A percentile compares a stretch with the other conserved stretches of the same genome.
These are phyloP conservation scores for Sitobion miscanthi DNA, from an alignment of 1,140 invertebrate genomes.

Conservation along the genomic window DNA sequence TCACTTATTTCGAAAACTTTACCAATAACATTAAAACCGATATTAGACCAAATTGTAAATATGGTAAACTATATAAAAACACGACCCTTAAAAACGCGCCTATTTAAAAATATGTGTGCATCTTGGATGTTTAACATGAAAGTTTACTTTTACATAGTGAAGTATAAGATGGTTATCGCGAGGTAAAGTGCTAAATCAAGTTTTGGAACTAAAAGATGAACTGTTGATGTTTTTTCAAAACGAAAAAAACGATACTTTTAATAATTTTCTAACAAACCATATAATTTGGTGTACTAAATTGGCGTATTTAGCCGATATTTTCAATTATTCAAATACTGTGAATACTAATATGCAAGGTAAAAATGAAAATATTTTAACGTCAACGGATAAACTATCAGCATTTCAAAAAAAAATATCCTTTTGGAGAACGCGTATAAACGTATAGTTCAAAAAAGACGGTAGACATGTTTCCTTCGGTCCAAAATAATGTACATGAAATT, in stretches of 20 bases:
- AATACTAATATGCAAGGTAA: constrained; percentile 1
- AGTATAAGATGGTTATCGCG: background rate
- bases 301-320: constrained; percentile 6
- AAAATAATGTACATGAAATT: background rate
- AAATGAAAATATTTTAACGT: constrained; percentile 21
- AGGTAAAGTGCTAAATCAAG: background rate
- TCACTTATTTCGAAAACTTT: too few species aligned
- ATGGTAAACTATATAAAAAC: too few species aligned
- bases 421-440: background rate
- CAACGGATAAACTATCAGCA: background rate
- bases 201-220: constrained; percentile 15
- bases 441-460: background rate
- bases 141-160: constrained; percentile 11
- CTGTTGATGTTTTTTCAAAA: constrained; percentile 16
- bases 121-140: background rate
- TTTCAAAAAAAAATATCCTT: background rate
- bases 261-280: background rate
- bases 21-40: too few species aligned
- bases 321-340: background rate
- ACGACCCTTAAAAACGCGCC: too few species aligned
- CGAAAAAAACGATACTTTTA: background rate
- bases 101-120: too few species aligned
- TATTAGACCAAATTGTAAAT: too few species aligned
- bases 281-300: background rate
- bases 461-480: background rate